Base-by-base conservation (phyloP, 2,888 invertebrate genomes). In the Trimorus sp. region DNA sequence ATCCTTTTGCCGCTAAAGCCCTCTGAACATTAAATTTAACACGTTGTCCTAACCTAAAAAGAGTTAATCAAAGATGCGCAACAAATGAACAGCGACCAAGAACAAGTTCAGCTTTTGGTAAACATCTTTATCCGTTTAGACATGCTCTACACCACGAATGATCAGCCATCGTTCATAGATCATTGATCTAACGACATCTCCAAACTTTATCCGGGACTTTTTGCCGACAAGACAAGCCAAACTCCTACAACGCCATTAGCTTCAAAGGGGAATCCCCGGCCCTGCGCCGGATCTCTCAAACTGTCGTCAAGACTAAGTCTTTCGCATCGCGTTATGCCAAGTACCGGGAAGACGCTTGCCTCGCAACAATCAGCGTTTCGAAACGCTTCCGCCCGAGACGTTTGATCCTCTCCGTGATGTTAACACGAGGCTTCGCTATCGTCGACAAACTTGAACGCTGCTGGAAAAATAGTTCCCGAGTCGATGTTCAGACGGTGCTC, bases 281-380 rank as follows among this genome's bases (percentile, higher is more conserved):
- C 68, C n/a, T 14, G 26, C 82, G 82, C 75, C 66, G 85, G 85
- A 88, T 88, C 89, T 87, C 85, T 88, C 87, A 89, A 89, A 89
- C 89, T 89, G 88, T 89, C 89, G 86, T 89, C 89, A 88, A 85
- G 84, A 85, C 86, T 84, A 83, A 86, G 85, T 84, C 84, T 79
- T 79, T 82, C 62, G 68, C 71, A 62, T 73, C 75, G 75, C 65
- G 78, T 75, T 66, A 70, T 51, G 60, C 48, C 70, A 75, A 79
- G 66, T 75, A 38, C 80, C 68, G 66, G 65, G 36, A 74, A 77
- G 77, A 81, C 62, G 77, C 73, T 76, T 76, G 73, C 68, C 53
- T 63, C 53, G 40, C 60, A 65, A 79, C 75, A 81, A 81, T 81
- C 81, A 73, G 66, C 68, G 63, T 60, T 66, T 15, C 51, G 53